Evolutionary conservation across 2,888 invertebrate species (phyloP).

Genomic region (Dynastes hyllus): DNA sequence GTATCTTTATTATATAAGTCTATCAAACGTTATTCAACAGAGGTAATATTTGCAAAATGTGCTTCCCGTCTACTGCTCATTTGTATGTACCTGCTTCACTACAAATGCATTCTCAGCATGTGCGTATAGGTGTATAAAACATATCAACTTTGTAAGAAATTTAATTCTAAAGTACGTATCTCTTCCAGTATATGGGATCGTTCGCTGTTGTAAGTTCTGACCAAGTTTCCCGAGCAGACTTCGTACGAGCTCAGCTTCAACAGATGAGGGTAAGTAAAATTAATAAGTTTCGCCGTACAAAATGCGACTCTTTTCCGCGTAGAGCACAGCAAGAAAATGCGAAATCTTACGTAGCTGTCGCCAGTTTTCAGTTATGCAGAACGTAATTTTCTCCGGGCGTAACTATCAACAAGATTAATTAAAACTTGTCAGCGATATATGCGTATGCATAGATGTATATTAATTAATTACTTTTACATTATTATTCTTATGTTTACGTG

Average conservation of each 20-base stretch:
- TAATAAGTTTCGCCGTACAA: conserved; percentile 38
- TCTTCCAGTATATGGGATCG: conserved; percentile 84
- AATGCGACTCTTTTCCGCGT: conserved; percentile 38
- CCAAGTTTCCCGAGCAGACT: conserved; percentile 77
- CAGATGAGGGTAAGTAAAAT: conserved; percentile 75
- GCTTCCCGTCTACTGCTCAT: neutral
- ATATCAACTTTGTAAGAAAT: conserved; percentile 8
- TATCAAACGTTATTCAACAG: neutral
- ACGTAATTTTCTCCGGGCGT: conserved; percentile 30
- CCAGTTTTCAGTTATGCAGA: conserved; percentile 37
- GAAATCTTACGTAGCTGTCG: conserved; percentile 32
- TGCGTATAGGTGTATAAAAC: conserved; percentile 14
- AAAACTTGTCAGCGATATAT: conserved; percentile 23
- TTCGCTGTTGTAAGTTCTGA: conserved; percentile 83
- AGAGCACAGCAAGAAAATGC: conserved; percentile 18
- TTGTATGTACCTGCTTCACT: neutral
- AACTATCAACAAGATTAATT: conserved; percentile 44
- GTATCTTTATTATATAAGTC: neutral
- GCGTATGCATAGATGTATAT: neutral
- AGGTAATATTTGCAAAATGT: neutral
- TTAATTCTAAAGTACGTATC: conserved; percentile 53
- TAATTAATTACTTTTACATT: conserved; percentile 35
- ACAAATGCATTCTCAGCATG: conserved; percentile 19
- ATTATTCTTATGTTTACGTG: conserved; percentile 21
- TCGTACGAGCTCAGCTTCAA: conserved; percentile 77